phyloP scores from a whole-genome alignment of 2,113 vertebrate species.

The rabbit (Oryctolagus cuniculus) region DNA sequence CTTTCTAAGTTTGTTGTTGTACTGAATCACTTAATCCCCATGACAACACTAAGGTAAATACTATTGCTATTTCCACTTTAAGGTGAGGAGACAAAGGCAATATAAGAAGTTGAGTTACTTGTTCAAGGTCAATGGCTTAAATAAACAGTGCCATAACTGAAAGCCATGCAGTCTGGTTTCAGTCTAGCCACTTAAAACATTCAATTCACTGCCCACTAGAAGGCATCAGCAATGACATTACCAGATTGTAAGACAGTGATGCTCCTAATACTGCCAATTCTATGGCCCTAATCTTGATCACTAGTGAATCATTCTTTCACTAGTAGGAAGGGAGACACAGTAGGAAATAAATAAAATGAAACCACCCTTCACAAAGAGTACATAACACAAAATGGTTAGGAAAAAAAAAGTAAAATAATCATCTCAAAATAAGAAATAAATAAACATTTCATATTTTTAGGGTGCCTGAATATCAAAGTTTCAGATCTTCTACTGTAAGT shows the following conservation, averaged over 20 bases:
- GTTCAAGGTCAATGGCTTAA: neutral
- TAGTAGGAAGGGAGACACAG: neutral
- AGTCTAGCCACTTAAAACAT: neutral
- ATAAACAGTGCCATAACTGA: neutral
- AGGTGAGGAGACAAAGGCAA: slow-evolving; percentile 5
- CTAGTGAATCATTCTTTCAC: neutral
- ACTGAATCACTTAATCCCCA: neutral
- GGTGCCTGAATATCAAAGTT: neutral
- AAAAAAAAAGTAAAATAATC: neutral
- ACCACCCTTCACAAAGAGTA: neutral
- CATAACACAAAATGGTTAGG: neutral
- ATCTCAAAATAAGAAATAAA: neutral
- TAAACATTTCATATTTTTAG: slow-evolving; percentile 17
- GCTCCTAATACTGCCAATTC: no score
- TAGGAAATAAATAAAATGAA: neutral
- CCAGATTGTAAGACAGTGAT: neutral
- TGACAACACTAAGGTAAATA: neutral
- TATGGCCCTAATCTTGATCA: neutral
- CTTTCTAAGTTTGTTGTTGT: neutral
- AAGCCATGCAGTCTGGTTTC: neutral
- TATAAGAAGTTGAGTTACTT: neutral
- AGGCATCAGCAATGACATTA: neutral
- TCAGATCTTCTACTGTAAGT: neutral
- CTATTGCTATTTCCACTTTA: slow-evolving; percentile 27
- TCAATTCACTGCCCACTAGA: neutral